Base-by-base conservation (phyloP, 1,140 invertebrate species). In the Drusus annulatus region DNA sequence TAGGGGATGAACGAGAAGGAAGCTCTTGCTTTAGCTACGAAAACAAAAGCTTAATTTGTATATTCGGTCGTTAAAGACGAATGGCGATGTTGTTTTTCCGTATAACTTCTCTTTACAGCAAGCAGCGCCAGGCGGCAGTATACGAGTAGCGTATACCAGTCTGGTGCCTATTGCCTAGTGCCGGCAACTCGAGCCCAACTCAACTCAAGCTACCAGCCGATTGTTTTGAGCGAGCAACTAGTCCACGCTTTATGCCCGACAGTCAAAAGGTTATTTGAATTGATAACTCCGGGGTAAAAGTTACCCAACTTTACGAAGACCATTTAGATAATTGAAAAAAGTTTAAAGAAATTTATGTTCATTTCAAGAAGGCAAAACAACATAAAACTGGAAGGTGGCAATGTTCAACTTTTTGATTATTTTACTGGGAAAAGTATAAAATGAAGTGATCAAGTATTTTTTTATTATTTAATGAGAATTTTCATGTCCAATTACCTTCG, bases 31-130 rank as follows among this genome's bases (percentile, higher is more conserved):
- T 60, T 17, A 19, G 60, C 36, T 21, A 13, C 19, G 50, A 58
- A 78, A 71, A 78, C 63, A 78, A 78, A 71, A 56, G 51, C 76
- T 65, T 50, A 71, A 78, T 78, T 78, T 78, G 52, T 78, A 69
- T 69, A 58, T 78, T 78, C 51, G 63, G 76, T 69, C 52, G 65
- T 54, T 78, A 58, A 56, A 45, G 65, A 31, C 58, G 65, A 69
- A 78, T 69, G 45, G 76, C 50, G 52, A 19, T 71, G 76, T 69
- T 69, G 76, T 69, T 78, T 58, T 78, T 71, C 23, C 51, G 60
- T 54, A 78, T 71, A 78, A 78, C 76, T 69, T 58, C 62, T 17
- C 36, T 68, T 45, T 68, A 45, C 60, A 45, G 58, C 28, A n/a
- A 31, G 45, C 65, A 45, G 23, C 65, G 65, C 8, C 36, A 13